These are phyloP conservation scores for Thymelicus acteon DNA, from an alignment of 2,888 invertebrate genomes.

Conservation along the genomic window DNA sequence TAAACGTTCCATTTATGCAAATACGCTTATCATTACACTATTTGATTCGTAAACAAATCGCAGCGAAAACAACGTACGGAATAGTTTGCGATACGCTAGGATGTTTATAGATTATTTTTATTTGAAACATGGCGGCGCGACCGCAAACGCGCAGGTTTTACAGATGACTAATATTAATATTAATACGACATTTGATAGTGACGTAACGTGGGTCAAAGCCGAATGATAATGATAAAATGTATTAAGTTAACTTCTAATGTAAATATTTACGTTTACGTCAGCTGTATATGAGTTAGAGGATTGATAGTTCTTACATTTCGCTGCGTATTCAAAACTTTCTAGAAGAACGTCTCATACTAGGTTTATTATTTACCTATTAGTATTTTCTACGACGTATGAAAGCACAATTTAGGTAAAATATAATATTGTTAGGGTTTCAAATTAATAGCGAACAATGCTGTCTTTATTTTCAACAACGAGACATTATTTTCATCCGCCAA, in stretches of 20 bases:
- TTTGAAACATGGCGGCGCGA: not conserved
- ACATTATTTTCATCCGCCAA: too few relatives aligned
- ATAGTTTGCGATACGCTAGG: slow-evolving; percentile 7
- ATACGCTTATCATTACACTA: slow-evolving; percentile 24
- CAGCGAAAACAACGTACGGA: not conserved
- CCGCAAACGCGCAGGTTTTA: not conserved
- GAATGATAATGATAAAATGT: slow-evolving; percentile 15
- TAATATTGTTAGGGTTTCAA: too few relatives aligned
- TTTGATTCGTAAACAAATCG: slow-evolving; percentile 15
- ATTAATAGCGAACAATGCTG: too few relatives aligned
- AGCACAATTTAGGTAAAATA: too few relatives aligned
- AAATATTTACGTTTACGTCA: not conserved
- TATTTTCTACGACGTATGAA: too few relatives aligned
- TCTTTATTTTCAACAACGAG: too few relatives aligned
- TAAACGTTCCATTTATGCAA: slow-evolving; percentile 21
- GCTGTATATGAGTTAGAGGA: not conserved
- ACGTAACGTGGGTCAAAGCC: slow-evolving; percentile 27
- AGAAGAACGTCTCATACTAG: too few relatives aligned
- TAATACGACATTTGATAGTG: not conserved
- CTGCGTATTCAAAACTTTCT: too few relatives aligned
- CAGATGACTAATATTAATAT: not conserved
- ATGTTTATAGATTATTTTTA: slow-evolving; percentile 14
- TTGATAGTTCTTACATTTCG: too few relatives aligned
- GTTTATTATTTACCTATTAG: too few relatives aligned
- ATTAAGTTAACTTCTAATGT: slow-evolving; percentile 5